Evolutionary conservation across 35 echinoderm and acorn worm species (phyloP), one percentile per base, ranked within the genome.

Genomic region (Ophioderma brevispina): DNA sequence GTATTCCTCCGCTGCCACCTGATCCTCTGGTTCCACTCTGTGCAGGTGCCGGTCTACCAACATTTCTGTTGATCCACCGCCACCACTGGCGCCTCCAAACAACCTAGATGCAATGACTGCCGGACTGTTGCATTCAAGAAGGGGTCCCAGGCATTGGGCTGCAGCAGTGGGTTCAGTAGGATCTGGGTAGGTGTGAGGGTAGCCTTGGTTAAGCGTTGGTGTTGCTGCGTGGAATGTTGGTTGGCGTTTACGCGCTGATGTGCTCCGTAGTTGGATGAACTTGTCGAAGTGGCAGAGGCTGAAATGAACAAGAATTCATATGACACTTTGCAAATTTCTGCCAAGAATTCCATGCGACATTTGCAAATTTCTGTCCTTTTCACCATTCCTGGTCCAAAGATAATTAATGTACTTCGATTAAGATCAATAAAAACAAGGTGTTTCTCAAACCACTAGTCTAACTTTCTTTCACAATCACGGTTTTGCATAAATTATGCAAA

Each of bases 41-140:
- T 21, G 52, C 42, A 31, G 39, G 46, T 19, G 6, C 80, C 80
- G 40, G 13, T 28, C 87, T n/a, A 31, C 52, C 1, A 39, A 39
- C 28, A 46, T 21, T 83, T 39, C 81, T 18, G 81, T 0, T n/a
- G n/a, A n/a, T n/a, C n/a, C n/a, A n/a, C n/a, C n/a, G n/a, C n/a
- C n/a, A n/a, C n/a, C n/a, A n/a, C n/a, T n/a, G n/a, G 17, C 31
- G 6, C 39, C 81, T 18, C 33, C 86, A 23, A 38, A 80, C 78
- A 82, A 37, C 82, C 82, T 49, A 86, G 81, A 25, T 39, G 37
- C 63, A 30, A 85, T 84, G 17, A 33, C 80, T 31, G 80, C 78
- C 38, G 86, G 96, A 98, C 32, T 92, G 86, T n/a, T n/a, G 40
- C 96, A 98, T 89, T 92, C 39, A 98, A 76, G 56, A 92, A 91